Base-by-base conservation (phyloP, 2,113 vertebrate genomes). In the Heterocephalus glaber region DNA sequence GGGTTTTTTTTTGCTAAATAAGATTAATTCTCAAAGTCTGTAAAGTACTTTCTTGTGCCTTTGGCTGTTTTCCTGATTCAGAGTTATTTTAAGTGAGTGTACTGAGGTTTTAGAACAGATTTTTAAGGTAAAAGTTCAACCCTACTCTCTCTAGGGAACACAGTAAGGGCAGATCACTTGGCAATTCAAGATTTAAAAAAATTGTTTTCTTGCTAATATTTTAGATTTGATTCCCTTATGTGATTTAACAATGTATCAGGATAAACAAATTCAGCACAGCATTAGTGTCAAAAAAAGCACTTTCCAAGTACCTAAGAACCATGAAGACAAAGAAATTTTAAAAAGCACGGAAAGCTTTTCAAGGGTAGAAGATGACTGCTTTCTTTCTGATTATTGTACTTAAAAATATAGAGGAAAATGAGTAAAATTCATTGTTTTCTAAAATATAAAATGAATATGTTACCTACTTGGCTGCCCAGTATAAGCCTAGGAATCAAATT, bases 51-150 rank as follows among this genome's bases (percentile, higher is more conserved):
- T 94, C 68, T 77, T 97, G 14, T 92, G 89, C 92, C 54, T 96
- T 97, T 95, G 84, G 87, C 87, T 96, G 80, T 97, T 97, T 97
- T 97, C 81, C 79, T 96, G 96, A 97, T 86, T 90, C 84, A 84
- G 94, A 95, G 86, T 97, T 95, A 97, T 98, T 97, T 95, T 98
- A 97, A 98, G 96, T 97, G 96, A 97, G 61, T 84, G 49, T 54
- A 54, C 66, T 95, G 66, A 96, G 81, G 49, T 95, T 96, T 97
- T 66, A 96, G 87, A 96, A 90, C 70, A 97, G 85, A 80, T 97
- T 98, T 98, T 98, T 98, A 97, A 98, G 97, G 97, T 98, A 98
- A 98, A 98, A 98, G 94, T 98, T 98, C 98, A 98, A 96, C 82
- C 6, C 76, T 98, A 65, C 84, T 96, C 97, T 97, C 98, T 98